Evolutionary conservation across 2,113 vertebrate species (phyloP).

Genomic region (Phocoena sinus): DNA sequence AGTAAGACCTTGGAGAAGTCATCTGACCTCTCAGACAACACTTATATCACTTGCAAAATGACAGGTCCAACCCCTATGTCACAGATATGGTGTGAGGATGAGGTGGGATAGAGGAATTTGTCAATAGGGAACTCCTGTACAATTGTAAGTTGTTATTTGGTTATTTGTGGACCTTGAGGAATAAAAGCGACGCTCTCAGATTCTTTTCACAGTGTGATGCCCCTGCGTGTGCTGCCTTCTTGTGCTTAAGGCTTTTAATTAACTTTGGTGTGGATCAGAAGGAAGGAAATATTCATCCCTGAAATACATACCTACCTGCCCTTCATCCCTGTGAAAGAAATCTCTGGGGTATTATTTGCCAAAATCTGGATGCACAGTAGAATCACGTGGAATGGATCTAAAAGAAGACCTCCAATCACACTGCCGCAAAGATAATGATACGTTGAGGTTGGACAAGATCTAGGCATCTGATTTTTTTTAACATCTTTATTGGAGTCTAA

Average conservation of each 20-base stretch:
- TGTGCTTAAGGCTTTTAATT: neutral
- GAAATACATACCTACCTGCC: neutral
- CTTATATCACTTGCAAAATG: neutral
- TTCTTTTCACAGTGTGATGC: neutral
- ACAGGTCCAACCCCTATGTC: neutral
- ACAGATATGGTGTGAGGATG: neutral
- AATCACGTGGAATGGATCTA: neutral
- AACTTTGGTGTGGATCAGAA: neutral
- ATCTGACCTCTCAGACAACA: neutral
- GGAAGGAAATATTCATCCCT: neutral
- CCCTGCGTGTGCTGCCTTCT: neutral
- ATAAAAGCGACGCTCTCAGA: neutral
- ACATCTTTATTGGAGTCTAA: no score
- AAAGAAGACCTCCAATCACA: neutral
- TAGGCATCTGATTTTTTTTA: neutral
- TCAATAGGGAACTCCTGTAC: neutral
- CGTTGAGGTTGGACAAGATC: neutral
- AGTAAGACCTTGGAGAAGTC: neutral
- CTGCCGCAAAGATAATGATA: neutral
- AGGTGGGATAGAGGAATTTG: neutral
- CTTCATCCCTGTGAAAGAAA: neutral
- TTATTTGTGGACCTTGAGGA: neutral
- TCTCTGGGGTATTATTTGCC: neutral
- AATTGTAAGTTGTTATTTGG: neutral
- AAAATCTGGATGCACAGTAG: neutral